These are phyloP conservation scores for Apotomis capreana DNA, from an alignment of 2,888 invertebrate species.

Conservation along the genomic window DNA sequence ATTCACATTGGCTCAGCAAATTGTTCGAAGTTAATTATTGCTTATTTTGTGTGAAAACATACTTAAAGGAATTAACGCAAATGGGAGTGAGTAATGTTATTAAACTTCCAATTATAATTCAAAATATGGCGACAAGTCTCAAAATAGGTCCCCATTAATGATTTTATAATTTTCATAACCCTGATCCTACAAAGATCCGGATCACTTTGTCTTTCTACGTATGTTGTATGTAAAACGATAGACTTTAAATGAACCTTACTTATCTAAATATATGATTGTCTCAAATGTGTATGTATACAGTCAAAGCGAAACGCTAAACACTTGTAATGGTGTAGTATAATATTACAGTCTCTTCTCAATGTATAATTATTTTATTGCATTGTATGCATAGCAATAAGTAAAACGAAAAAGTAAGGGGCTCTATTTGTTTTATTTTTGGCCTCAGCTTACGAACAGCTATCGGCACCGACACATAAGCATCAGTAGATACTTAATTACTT, in stretches of 20 bases:
- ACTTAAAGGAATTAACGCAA: no score
- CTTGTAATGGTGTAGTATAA: background rate
- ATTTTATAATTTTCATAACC: no score
- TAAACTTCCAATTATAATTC: no score
- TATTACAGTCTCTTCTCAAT: conserved; percentile 12
- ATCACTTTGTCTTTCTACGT: background rate
- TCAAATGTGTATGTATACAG: background rate
- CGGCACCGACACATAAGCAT: no score
- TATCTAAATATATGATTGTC: background rate
- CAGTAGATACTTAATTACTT: no score
- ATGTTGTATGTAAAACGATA: background rate
- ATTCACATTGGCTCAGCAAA: no score
- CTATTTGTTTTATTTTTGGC: background rate
- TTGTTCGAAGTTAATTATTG: no score
- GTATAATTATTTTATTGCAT: background rate
- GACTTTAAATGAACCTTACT: background rate
- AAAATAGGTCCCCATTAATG: no score
- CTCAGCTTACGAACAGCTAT: no score
- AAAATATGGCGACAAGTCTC: no score
- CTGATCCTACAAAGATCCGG: background rate
- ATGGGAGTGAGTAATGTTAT: no score
- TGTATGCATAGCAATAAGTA: background rate
- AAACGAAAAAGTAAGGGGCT: background rate
- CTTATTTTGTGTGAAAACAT: no score
- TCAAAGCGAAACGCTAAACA: background rate